phyloP scores from a whole-genome alignment of 2,113 vertebrate genomes.

The Vulpes lagopus region DNA sequence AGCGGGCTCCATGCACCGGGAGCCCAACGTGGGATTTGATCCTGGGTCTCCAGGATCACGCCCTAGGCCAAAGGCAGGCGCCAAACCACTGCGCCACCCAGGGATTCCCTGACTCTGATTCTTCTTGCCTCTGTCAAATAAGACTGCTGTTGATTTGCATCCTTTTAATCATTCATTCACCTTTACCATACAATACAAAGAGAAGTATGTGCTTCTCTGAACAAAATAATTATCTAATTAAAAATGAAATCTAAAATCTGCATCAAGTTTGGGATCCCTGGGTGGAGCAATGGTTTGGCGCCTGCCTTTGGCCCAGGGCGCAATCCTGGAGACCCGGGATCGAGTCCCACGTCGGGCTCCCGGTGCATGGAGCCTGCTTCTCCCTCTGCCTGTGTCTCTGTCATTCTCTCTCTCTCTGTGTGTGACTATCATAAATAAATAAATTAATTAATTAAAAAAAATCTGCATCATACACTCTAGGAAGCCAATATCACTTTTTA shows the following conservation, averaged over 20 bases:
- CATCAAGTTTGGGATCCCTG: not conserved
- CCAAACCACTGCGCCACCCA: too few species aligned
- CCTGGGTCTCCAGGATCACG: too few species aligned
- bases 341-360: too few species aligned
- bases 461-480: not conserved
- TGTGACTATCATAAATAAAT: too few species aligned
- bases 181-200: slow-evolving; percentile 15
- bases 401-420: too few species aligned
- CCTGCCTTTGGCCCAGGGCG: too few species aligned
- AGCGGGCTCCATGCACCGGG: too few species aligned
- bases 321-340: too few species aligned
- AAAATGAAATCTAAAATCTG: not conserved
- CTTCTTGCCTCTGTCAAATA: not conserved
- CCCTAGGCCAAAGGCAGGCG: too few species aligned
- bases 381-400: too few species aligned
- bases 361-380: too few species aligned
- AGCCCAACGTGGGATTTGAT: too few species aligned
- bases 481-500: not conserved
- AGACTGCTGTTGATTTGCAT: not conserved
- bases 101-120: not conserved
- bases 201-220: not conserved
- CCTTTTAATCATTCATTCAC: not conserved
- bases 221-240: slow-evolving; percentile 58
- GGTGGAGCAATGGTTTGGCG: fast-evolving
- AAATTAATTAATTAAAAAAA: not conserved